These are phyloP conservation scores for Diacarnus erythraeanus DNA, from an alignment of 37 sponge, comb jelly and placozoan genomes.

Conservation along the genomic window DNA sequence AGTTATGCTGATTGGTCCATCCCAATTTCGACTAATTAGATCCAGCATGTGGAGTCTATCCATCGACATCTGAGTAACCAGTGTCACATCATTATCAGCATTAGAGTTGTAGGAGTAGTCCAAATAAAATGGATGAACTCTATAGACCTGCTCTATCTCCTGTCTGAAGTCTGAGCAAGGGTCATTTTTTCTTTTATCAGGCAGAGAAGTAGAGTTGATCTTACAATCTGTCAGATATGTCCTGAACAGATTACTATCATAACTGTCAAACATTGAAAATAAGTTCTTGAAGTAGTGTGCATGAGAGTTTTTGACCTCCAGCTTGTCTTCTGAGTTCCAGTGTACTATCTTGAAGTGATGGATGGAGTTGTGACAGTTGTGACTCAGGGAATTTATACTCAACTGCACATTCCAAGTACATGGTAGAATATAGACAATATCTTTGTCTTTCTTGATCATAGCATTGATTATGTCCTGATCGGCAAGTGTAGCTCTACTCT, in stretches of 20 bases:
- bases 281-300: conserved; percentile 55
- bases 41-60: conserved; percentile 87
- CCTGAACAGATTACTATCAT: conserved; percentile 52
- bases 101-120: conserved; percentile 43
- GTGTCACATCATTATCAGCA: conserved; percentile 67
- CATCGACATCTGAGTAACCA: conserved; percentile 83
- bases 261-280: conserved; percentile 46
- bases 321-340: conserved; percentile 89
- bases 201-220: background rate
- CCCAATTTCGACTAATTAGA: conserved; percentile 66
- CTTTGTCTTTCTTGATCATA: conserved; percentile 52
- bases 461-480: conserved; percentile 92
- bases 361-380: conserved; percentile 39
- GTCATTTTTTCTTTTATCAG: background rate
- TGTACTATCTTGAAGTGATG: conserved; percentile 69
- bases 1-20: conserved; percentile 73
- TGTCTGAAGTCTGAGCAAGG: conserved; percentile 23
- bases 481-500: conserved; percentile 56
- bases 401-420: conserved; percentile 89
- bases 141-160: conserved; percentile 8
- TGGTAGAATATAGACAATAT: conserved; percentile 50
- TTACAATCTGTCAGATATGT: conserved; percentile 8
- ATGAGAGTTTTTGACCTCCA: conserved; percentile 53
- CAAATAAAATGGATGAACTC: conserved; percentile 72
- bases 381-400: conserved; percentile 74